Conservation (phyloP, 2,113 vertebrate genomes). For the Himantopus leucocephalus region DNA sequence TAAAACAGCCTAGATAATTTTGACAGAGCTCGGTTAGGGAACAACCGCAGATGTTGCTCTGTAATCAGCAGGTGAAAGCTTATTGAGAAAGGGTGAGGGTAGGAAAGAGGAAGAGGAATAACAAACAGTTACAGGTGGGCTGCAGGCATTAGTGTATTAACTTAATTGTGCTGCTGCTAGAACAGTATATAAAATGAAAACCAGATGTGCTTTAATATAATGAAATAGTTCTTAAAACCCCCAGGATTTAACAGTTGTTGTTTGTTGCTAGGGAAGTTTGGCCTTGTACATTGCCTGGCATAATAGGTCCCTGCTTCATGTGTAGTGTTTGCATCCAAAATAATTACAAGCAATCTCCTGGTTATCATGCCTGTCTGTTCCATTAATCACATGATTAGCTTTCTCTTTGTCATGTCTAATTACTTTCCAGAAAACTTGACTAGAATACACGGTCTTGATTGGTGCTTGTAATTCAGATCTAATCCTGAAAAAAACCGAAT, state of each 20-base stretch:
- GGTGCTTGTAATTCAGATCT: not conserved
- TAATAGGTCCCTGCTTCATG: not conserved
- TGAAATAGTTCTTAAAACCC: not conserved
- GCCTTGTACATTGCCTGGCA: not conserved
- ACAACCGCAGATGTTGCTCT: not conserved
- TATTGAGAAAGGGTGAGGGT: not conserved
- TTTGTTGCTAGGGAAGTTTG: conserved; percentile 20
- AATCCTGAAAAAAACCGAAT: not conserved
- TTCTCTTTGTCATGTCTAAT: not conserved
- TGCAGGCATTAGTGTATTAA: not conserved
- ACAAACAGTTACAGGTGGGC: not conserved
- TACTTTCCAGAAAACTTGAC: not conserved
- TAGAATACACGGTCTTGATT: not conserved
- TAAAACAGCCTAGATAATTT: not conserved
- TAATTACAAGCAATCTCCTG: not conserved
- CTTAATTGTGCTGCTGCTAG: not conserved
- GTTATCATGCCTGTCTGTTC: not conserved
- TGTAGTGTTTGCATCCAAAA: not conserved
- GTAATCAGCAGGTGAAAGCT: not conserved
- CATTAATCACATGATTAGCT: not conserved
- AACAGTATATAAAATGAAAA: not conserved
- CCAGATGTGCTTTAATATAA: not conserved
- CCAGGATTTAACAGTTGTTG: not conserved
- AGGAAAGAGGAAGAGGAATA: not conserved
- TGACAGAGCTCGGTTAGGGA: not conserved